Base-by-base conservation (phyloP, 2,797 vertebrate species). In the Eulemur albifrons region DNA sequence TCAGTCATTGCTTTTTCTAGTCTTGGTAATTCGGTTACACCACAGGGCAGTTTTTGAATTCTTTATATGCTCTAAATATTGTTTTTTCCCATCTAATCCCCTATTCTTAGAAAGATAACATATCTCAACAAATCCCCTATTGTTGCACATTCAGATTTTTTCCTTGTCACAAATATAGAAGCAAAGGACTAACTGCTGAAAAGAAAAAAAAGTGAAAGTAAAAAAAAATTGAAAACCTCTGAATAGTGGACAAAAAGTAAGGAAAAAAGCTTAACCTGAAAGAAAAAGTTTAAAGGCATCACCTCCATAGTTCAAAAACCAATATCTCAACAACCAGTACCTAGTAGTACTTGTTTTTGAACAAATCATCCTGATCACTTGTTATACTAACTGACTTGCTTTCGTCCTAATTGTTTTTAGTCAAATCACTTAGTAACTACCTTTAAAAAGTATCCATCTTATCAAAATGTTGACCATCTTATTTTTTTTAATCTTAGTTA, bases 341-440 rank as follows among this genome's bases (percentile, higher is more conserved):
- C 70, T 72, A 77, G 50, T 14, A 67, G 20, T 67, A 59, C 48
- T 79, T 82, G 35, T 69, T 90, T 89, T 63, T 61, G 21, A 89
- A 69, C n/a, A 89, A 84, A 92, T 67, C 59, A 75, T 61, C 32
- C 52, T 81, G 6, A 80, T 23, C n/a, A 75, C 57, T 76, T 81
- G 25, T 91, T 88, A 86, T 25, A 88, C 21, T 38, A 77, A 86
- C 32, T 72, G 38, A 91, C 61, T 81, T 94, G 48, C n/a, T 96
- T 94, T 92, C n/a, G 86, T 52, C 21, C 48, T 79, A 90, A 93
- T 79, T 73, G 65, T 14, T 87, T 45, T 90, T 79, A 7, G 14
- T 86, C 80, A 82, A 52, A 30, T 88, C 17, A 86, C 8, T 52
- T 65, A 23, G 59, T 21, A 84, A 43, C 10, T 32, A 70, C 65